These are phyloP conservation scores for Neomorphus geoffroyi DNA, from an alignment of 2,797 vertebrate species.

Conservation along the genomic window DNA sequence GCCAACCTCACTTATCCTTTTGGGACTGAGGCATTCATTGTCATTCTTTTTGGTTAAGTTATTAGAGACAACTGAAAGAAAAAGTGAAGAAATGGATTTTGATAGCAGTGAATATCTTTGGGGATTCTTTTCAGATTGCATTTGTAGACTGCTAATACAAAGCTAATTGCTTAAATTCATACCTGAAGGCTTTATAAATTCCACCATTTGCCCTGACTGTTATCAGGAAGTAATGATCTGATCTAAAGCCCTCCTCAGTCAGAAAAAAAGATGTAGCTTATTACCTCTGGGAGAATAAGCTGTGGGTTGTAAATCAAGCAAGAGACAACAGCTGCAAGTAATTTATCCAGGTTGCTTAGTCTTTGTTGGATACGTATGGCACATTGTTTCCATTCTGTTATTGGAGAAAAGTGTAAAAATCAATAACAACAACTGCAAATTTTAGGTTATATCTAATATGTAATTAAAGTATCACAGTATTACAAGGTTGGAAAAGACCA, in stretches of 20 bases:
- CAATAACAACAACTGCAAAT: background rate
- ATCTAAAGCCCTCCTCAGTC: background rate
- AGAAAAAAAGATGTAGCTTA: background rate
- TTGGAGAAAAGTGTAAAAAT: background rate
- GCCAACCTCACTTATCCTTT: background rate
- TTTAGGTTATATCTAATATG: background rate
- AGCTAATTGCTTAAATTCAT: background rate
- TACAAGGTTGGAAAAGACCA: too few species aligned
- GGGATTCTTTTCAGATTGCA: constrained; percentile 14
- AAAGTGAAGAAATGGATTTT: constrained; percentile 11
- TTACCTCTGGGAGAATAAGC: background rate
- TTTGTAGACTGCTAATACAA: constrained; percentile 7
- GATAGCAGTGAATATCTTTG: background rate
- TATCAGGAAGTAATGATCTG: background rate
- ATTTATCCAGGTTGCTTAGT: background rate
- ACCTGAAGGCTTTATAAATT: constrained; percentile 53
- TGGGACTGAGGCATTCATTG: background rate
- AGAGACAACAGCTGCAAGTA: background rate
- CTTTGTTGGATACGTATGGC: fast-evolving
- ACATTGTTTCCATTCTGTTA: background rate
- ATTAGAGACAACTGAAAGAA: background rate
- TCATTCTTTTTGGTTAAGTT: background rate
- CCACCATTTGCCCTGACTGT: background rate
- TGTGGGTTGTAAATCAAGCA: background rate
- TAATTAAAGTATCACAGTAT: background rate